Conservation (phyloP, 1,140 invertebrate genomes). For the Dendroctonus ponderosae region DNA sequence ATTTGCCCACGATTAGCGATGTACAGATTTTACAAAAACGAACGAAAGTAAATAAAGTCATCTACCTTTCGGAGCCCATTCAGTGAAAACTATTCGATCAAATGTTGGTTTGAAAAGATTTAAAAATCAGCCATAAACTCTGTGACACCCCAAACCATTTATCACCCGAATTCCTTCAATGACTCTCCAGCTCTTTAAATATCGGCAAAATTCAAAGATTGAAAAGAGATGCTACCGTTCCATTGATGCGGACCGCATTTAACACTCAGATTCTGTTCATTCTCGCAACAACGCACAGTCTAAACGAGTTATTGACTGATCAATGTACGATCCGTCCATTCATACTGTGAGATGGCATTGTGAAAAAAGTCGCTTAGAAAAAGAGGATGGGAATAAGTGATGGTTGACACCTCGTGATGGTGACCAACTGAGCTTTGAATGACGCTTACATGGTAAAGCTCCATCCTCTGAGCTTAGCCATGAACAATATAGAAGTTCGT, state of each 20-base stretch:
- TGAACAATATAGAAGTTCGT: slow-evolving; percentile 6
- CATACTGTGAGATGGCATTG: slow-evolving; percentile 5
- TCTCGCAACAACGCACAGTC: background rate
- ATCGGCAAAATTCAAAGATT: slow-evolving; percentile 35
- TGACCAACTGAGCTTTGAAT: slow-evolving; percentile 35
- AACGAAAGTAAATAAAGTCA: no score
- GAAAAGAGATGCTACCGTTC: slow-evolving; percentile 38
- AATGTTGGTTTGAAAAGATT: slow-evolving; percentile 18
- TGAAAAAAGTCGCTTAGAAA: background rate
- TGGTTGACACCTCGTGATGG: slow-evolving; percentile 39
- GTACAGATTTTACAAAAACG: no score
- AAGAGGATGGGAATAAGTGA: slow-evolving; percentile 38
- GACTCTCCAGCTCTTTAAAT: slow-evolving; percentile 19
- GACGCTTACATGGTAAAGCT: slow-evolving; percentile 41
- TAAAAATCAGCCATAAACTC: slow-evolving; percentile 26
- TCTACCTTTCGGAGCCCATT: no score
- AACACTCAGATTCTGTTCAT: slow-evolving; percentile 15
- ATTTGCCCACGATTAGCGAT: no score
- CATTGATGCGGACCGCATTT: slow-evolving; percentile 23
- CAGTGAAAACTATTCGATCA: slow-evolving; percentile 14
- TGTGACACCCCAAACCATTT: slow-evolving; percentile 21
- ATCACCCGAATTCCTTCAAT: slow-evolving; percentile 17
- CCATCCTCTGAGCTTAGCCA: slow-evolving; percentile 33
- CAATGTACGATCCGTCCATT: background rate
- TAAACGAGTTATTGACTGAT: slow-evolving; percentile 3